Base-by-base conservation (phyloP, 1,140 invertebrate species). In the Aporrectodea caliginosa region DNA sequence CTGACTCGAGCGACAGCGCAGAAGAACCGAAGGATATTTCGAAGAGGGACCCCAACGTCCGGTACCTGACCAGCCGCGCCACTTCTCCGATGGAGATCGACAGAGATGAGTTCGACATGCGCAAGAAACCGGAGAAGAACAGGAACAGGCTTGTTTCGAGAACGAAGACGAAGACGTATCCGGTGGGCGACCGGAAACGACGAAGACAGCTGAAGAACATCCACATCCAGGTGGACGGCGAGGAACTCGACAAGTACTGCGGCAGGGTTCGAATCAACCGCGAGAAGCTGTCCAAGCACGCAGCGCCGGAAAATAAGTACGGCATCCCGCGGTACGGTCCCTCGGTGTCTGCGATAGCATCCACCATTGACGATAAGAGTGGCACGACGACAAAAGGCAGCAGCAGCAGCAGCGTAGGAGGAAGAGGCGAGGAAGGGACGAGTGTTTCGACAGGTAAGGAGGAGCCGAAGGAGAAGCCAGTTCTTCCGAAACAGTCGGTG, bases 121-220 rank as follows among this genome's bases (percentile, higher is more conserved):
- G 72, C 27, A 31, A 33, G 71, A 31, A n/a, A 16, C 27, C 27
- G 31, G 34, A 71, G 70, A 75, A 33, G 73, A 34, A 16, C 29
- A 35, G 77, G 32, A 78, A 76, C 29, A 34, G 76, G 6, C 77
- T 81, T 32, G 73, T 81, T 35, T 71, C 76, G 2, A 32, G 80
- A 0, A 78, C 75, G 68, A 81, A 81, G 71, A 81, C 80, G 29
- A 81, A 81, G 71, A 69, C 35, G 33, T 78, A 81, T 32, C 80
- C 80, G 29, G 73, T 33, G 34, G 72, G 35, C 30, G 73, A 43
- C 32, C 34, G 73, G 32, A 81, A 78, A n/a, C 68, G 77, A 34
- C 32, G 68, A 14, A 32, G 77, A 12, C 35, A 70, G 16, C 2
- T 74, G 14, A 78, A 35, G 31, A 74, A 78, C 43, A n/a, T 29